These are phyloP conservation scores for Hemibagrus guttatus DNA, from an alignment of 2,797 vertebrate species.

Conservation along the genomic window DNA sequence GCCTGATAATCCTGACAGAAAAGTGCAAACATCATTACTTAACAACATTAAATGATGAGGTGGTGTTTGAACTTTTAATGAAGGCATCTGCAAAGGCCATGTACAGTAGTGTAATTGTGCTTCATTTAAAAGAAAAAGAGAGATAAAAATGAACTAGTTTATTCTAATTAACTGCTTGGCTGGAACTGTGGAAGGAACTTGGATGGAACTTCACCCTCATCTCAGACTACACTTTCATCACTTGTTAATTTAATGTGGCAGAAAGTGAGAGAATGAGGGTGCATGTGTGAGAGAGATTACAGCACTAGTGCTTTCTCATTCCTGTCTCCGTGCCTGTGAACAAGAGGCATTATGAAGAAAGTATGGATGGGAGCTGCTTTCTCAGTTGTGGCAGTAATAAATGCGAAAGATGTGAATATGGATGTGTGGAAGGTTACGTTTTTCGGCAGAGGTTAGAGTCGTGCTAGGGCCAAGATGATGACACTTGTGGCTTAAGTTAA, in stretches of 20 bases:
- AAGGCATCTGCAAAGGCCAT: slow-evolving; percentile 15
- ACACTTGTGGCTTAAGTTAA: not conserved
- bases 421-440: not conserved
- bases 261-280: slow-evolving; percentile 39
- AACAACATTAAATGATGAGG: slow-evolving; percentile 7
- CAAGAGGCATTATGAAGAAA: slow-evolving; percentile 35
- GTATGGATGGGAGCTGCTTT: slow-evolving; percentile 23
- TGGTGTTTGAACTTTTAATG: slow-evolving; percentile 39
- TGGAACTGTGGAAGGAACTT: slow-evolving; percentile 41
- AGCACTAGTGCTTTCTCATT: slow-evolving; percentile 42
- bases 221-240: slow-evolving; percentile 27
- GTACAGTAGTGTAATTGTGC: slow-evolving; percentile 29
- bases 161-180: slow-evolving; percentile 44
- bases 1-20: not conserved
- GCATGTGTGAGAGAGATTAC: slow-evolving; percentile 37
- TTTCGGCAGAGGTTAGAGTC: slow-evolving; percentile 3
- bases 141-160: slow-evolving; percentile 43
- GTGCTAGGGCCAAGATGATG: no score
- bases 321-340: slow-evolving; percentile 41
- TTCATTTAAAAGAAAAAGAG: slow-evolving; percentile 29
- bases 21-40: slow-evolving; percentile 16
- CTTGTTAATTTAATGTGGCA: slow-evolving; percentile 50
- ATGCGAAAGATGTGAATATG: not conserved
- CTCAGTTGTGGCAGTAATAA: slow-evolving; percentile 1
- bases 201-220: slow-evolving; percentile 41